phyloP scores from a whole-genome alignment of 2,888 invertebrate genomes.

The Eilema caniola region DNA sequence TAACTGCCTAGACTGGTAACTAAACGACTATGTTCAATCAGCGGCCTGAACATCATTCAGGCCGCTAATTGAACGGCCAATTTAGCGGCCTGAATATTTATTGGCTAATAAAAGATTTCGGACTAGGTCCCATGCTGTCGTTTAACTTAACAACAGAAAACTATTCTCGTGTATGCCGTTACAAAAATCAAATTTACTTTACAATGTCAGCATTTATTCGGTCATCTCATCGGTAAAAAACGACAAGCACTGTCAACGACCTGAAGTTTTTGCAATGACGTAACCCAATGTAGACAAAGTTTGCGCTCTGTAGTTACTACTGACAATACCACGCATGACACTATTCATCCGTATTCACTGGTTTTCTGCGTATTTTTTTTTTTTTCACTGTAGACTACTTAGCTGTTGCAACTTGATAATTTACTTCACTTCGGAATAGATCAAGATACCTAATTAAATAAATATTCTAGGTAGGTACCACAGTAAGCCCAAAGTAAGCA shows the following conservation, averaged over 20 bases:
- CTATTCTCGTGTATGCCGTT: background rate
- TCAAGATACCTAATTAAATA: too few species aligned
- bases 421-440: too few species aligned
- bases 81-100: too few species aligned
- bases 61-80: too few species aligned
- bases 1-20: too few species aligned
- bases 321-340: background rate
- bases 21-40: too few species aligned
- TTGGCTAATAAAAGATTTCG: background rate
- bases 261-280: constrained; percentile 60
- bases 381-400: too few species aligned
- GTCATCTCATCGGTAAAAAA: constrained; percentile 41
- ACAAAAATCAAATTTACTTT: constrained; percentile 5
- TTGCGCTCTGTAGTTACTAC: constrained; percentile 9
- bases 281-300: constrained; percentile 44
- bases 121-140: background rate
- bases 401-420: too few species aligned
- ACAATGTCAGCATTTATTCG: constrained; percentile 14
- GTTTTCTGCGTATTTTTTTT: background rate
- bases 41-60: too few species aligned
- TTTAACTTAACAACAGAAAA: background rate
- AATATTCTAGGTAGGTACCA: too few species aligned
- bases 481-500: too few species aligned
- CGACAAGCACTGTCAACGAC: constrained; percentile 55
- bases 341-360: background rate